phyloP scores from a whole-genome alignment of 2,888 invertebrate genomes.

The Stenolophus ochropezus region DNA sequence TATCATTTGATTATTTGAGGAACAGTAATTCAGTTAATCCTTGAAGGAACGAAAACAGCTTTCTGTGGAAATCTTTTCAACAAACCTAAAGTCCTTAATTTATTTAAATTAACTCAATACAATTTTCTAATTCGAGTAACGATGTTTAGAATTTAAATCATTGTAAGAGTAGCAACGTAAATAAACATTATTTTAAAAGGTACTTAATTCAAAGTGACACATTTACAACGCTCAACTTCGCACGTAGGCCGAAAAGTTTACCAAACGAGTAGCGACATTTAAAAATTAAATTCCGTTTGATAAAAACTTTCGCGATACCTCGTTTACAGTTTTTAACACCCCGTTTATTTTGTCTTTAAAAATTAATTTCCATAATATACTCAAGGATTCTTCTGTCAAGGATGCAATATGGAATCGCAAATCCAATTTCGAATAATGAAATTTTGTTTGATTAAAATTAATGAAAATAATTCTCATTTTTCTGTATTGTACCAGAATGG shows the following conservation, averaged over 20 bases:
- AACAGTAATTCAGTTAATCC: neutral
- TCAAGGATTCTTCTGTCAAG: constrained; percentile 2
- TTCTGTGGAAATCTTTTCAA: neutral
- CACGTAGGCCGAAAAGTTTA: neutral
- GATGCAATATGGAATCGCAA: neutral
- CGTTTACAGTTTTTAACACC: neutral
- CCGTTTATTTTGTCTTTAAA: neutral
- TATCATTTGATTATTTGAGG: neutral
- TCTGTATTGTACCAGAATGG: neutral
- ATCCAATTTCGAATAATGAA: constrained; percentile 24
- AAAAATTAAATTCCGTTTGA: constrained; percentile 32
- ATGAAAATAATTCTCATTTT: constrained; percentile 1
- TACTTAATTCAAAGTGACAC: neutral
- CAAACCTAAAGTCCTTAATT: neutral
- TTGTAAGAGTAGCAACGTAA: neutral
- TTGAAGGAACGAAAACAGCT: neutral
- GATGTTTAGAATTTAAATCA: neutral
- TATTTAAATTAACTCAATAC: neutral
- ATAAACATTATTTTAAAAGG: constrained; percentile 7
- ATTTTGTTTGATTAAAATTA: neutral
- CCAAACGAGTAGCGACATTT: neutral
- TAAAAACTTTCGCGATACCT: no score
- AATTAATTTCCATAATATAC: neutral
- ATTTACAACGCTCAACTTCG: neutral
- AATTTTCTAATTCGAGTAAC: neutral